Conservation (phyloP, 64 coral and sea anemone genomes). For the Stichodactyla mertensii region DNA sequence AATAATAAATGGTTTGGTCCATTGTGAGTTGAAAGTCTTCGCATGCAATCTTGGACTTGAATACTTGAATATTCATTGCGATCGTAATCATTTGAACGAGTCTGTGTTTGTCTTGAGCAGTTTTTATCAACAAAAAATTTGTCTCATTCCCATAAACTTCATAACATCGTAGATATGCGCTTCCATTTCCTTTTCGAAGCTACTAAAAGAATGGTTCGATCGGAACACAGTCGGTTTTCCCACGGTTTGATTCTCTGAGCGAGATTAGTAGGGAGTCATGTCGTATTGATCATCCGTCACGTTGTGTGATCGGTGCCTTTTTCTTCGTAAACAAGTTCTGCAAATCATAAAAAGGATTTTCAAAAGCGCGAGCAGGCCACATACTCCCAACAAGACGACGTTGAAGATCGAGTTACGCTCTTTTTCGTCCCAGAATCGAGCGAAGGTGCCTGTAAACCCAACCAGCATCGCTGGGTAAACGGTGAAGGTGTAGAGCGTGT, state of each 20-base stretch:
- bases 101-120: neutral
- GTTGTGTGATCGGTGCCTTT: slow-evolving; percentile 12
- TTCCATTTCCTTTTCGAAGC: neutral
- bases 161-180: neutral
- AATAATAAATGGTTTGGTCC: too few relatives aligned
- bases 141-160: neutral
- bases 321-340: slow-evolving; percentile 26
- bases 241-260: neutral
- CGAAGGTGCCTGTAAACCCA: slow-evolving; percentile 66
- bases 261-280: neutral
- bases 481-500: slow-evolving; percentile 58
- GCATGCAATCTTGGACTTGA: neutral
- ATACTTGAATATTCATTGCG: slow-evolving; percentile 18
- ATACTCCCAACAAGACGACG: slow-evolving; percentile 41
- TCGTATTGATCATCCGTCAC: slow-evolving; percentile 28
- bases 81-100: slow-evolving; percentile 11
- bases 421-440: slow-evolving; percentile 32
- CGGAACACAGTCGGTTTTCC: neutral
- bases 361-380: slow-evolving; percentile 33
- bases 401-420: slow-evolving; percentile 73
- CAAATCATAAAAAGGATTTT: slow-evolving; percentile 62
- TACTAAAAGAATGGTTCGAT: neutral
- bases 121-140: neutral
- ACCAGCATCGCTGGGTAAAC: slow-evolving; percentile 61
- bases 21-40: neutral